A percentile compares a stretch with the other conserved stretches of the same genome.
Evolutionary conservation across 2,888 invertebrate species (phyloP).

Genomic region (Nesidiocoris tenuis): DNA sequence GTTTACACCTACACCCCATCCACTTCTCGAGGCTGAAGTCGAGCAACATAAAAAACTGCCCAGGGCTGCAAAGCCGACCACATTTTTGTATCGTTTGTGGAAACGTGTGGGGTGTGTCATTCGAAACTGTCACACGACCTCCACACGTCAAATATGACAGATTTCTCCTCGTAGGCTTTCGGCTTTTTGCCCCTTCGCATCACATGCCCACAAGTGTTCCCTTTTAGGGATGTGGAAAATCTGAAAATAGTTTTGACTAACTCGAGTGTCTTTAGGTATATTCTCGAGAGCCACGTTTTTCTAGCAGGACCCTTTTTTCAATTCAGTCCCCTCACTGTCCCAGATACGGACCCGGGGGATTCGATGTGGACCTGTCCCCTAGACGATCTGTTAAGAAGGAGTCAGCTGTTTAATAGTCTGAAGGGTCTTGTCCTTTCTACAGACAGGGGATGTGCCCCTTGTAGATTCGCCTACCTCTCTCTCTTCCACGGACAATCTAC

Average conservation of each 20-base stretch:
- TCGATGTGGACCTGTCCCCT: constrained; percentile 28
- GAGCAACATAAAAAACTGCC: too few species aligned
- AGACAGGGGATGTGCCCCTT: neutral
- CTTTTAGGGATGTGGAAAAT: neutral
- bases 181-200: neutral
- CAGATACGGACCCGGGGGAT: constrained; percentile 1
- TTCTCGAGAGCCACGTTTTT: constrained; percentile 6
- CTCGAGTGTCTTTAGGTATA: neutral
- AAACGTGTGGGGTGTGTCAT: neutral
- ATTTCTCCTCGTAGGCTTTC: neutral
- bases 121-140: neutral
- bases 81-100: neutral
- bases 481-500: neutral
- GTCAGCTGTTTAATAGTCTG: constrained; percentile 42
- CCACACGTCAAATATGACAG: neutral
- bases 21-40: too few species aligned
- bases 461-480: neutral
- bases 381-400: constrained; percentile 38
- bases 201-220: neutral
- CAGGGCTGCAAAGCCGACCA: too few species aligned
- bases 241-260: constrained; percentile 36
- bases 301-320: constrained; percentile 25
- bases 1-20: too few species aligned
- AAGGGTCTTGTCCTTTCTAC: neutral
- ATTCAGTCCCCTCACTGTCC: neutral